Evolutionary conservation across 2,888 invertebrate species (phyloP).

Genomic region (Latrodectus hesperus): DNA sequence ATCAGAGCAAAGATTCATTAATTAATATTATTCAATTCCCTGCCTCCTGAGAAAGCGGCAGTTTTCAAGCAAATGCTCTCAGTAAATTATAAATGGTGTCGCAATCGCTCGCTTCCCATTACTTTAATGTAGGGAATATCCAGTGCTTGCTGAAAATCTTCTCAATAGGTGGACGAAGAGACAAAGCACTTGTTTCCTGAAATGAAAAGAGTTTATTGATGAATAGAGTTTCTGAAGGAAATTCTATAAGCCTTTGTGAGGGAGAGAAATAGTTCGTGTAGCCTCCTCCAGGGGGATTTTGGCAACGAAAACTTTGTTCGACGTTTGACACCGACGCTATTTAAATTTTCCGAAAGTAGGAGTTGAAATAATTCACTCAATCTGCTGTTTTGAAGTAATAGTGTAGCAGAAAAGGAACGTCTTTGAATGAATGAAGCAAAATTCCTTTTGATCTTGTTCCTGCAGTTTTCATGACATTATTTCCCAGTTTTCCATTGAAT

Average conservation of each 20-base stretch:
- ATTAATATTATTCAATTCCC: conserved; percentile 51
- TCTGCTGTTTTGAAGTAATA: too few relatives aligned
- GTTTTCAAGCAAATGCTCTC: conserved; percentile 26
- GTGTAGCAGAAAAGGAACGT: too few relatives aligned
- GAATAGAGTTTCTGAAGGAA: conserved; percentile 2
- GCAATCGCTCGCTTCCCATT: conserved; percentile 4
- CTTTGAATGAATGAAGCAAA: too few relatives aligned
- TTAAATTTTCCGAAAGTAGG: too few relatives aligned
- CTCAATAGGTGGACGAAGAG: conserved; percentile 2
- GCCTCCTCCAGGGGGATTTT: too few relatives aligned
- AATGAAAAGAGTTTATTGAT: conserved; percentile 17
- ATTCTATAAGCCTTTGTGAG: not conserved
- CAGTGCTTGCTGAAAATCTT: conserved; percentile 2
- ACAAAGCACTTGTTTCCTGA: conserved; percentile 4
- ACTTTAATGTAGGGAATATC: too few relatives aligned
- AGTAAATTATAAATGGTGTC: conserved; percentile 36
- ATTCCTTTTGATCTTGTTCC: too few relatives aligned
- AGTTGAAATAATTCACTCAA: too few relatives aligned
- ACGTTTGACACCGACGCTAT: too few relatives aligned
- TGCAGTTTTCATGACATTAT: too few relatives aligned
- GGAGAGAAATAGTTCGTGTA: not conserved
- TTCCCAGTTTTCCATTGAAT: too few relatives aligned
- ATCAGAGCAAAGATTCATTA: conserved; percentile 36
- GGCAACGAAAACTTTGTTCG: too few relatives aligned
- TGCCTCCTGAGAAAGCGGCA: conserved; percentile 17